Evolutionary conservation across 2,797 vertebrate genomes (phyloP).

Genomic region (Bucorvus abyssinicus): DNA sequence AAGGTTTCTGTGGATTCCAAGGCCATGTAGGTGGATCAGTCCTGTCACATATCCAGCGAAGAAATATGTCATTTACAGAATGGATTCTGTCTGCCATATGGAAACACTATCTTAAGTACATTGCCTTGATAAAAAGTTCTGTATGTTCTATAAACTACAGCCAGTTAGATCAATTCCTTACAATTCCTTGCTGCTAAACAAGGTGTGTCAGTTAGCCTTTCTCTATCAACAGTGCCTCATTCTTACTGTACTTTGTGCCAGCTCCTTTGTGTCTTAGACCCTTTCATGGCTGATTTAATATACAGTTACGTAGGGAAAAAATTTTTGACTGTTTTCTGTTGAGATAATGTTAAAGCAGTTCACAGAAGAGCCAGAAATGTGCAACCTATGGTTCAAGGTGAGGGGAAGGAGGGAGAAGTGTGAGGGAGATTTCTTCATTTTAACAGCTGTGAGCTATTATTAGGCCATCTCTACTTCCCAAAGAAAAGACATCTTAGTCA

Average conservation of each 20-base stretch:
- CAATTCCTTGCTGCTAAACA: fast-evolving
- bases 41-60: neutral
- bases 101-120: neutral
- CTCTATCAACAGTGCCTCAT: neutral
- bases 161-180: neutral
- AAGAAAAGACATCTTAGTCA: neutral
- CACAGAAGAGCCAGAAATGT: neutral
- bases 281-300: neutral
- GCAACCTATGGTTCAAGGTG: neutral
- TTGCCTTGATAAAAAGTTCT: neutral
- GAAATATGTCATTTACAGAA: neutral
- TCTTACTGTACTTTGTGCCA: neutral
- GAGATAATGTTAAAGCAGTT: neutral
- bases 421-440: neutral
- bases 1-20: neutral
- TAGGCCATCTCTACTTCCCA: neutral
- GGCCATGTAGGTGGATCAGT: neutral
- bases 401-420: neutral
- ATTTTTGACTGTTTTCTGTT: neutral
- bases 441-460: neutral
- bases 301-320: neutral
- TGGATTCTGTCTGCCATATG: neutral
- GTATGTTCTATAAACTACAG: neutral
- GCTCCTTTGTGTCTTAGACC: neutral
- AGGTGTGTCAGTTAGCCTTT: neutral